Conservation (phyloP, 2,113 vertebrate species). For the Suncus etruscus region DNA sequence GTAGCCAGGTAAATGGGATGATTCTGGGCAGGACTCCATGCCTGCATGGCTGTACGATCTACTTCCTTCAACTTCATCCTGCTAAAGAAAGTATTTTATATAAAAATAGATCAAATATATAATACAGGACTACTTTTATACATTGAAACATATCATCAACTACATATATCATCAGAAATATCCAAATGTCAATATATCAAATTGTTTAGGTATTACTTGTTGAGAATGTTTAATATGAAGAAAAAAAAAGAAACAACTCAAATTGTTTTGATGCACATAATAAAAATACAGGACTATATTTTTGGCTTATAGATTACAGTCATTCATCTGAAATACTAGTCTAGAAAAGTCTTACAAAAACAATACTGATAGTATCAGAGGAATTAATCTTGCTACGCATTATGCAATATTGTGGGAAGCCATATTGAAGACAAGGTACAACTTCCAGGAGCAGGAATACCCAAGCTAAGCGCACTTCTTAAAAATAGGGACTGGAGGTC, state of each 20-base stretch:
- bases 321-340: conserved; percentile 41
- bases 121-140: conserved; percentile 6
- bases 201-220: neutral
- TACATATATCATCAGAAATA: conserved; percentile 23
- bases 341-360: neutral
- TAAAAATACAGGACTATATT: neutral
- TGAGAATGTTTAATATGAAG: neutral
- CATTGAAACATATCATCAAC: conserved; percentile 8
- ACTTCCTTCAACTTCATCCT: conserved; percentile 98
- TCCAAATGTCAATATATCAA: conserved; percentile 14
- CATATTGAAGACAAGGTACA: neutral
- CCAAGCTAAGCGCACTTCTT: neutral
- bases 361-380: neutral
- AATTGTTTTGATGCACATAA: conserved; percentile 23
- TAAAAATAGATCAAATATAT: neutral
- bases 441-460: neutral
- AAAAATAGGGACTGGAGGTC: neutral
- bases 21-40: conserved; percentile 96
- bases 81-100: conserved; percentile 57
- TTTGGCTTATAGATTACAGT: conserved; percentile 4
- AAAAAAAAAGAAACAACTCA: conserved; percentile 37
- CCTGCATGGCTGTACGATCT: conserved; percentile 96
- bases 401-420: neutral
- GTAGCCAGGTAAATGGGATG: conserved; percentile 97
- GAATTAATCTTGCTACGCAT: neutral